These are phyloP conservation scores for Microplitis mediator DNA, from an alignment of 1,140 invertebrate genomes.

Conservation along the genomic window DNA sequence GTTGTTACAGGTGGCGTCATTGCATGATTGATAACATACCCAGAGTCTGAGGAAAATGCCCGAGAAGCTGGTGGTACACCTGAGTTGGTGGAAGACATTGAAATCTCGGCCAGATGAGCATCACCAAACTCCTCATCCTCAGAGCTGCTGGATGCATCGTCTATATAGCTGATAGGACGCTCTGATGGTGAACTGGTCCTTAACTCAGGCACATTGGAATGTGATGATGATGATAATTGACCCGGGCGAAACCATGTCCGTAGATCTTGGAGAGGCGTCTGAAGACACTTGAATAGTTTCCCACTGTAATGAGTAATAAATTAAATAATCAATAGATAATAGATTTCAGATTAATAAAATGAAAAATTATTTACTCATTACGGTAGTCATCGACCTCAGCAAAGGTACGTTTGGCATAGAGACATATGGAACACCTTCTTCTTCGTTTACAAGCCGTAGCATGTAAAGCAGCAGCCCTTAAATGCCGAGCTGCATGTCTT, in stretches of 20 bases:
- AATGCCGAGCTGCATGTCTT: slow-evolving; percentile 53
- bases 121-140: slow-evolving; percentile 52
- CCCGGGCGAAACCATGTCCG: slow-evolving; percentile 64
- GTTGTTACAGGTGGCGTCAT: slow-evolving; percentile 5
- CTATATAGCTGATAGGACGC: slow-evolving; percentile 49
- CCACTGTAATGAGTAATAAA: slow-evolving; percentile 52
- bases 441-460: slow-evolving; percentile 57
- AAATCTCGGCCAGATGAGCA: slow-evolving; percentile 47
- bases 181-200: slow-evolving; percentile 50
- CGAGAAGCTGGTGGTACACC: slow-evolving; percentile 46
- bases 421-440: slow-evolving; percentile 68
- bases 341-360: neutral
- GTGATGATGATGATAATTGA: slow-evolving; percentile 47
- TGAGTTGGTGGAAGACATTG: slow-evolving; percentile 48
- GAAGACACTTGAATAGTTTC: slow-evolving; percentile 67
- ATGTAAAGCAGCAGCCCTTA: slow-evolving; percentile 53
- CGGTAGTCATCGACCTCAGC: slow-evolving; percentile 62
- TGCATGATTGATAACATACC: slow-evolving; percentile 46
- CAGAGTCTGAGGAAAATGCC: slow-evolving; percentile 65
- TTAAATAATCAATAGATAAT: slow-evolving; percentile 1
- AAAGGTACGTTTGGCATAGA: slow-evolving; percentile 68
- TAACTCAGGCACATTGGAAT: slow-evolving; percentile 39
- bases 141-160: slow-evolving; percentile 51
- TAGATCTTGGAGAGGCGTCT: slow-evolving; percentile 65
- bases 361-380: slow-evolving; percentile 59